Conservation (phyloP, 2,888 invertebrate species). For the Polydrusus tereticollis region DNA sequence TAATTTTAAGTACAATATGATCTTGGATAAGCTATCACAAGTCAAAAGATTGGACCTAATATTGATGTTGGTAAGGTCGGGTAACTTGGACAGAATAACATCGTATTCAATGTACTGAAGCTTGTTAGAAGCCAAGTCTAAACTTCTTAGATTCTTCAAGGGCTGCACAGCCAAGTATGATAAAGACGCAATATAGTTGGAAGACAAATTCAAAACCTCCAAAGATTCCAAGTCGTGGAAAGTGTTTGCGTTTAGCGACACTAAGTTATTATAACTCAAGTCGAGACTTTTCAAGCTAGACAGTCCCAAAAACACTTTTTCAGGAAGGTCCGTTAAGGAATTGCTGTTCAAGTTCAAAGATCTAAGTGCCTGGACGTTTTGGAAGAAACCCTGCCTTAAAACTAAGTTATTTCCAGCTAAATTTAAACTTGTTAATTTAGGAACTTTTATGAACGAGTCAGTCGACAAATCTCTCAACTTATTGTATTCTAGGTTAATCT, state of each 20-base stretch:
- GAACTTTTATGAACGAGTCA: slow-evolving; percentile 47
- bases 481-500: slow-evolving; percentile 55
- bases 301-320: slow-evolving; percentile 53
- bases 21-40: slow-evolving; percentile 60
- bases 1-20: slow-evolving; percentile 59
- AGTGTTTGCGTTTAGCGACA: slow-evolving; percentile 43
- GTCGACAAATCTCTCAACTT: slow-evolving; percentile 47
- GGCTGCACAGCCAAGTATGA: slow-evolving; percentile 56
- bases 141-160: slow-evolving; percentile 56
- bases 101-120: slow-evolving; percentile 61
- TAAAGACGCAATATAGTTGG: slow-evolving; percentile 59
- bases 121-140: slow-evolving; percentile 62
- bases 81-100: slow-evolving; percentile 58
- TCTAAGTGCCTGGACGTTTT: slow-evolving; percentile 51
- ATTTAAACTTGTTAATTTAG: slow-evolving; percentile 52
- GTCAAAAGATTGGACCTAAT: slow-evolving; percentile 61
- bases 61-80: slow-evolving; percentile 59
- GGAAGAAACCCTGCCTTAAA: slow-evolving; percentile 52
- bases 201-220: slow-evolving; percentile 60
- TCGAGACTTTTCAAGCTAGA: slow-evolving; percentile 57
- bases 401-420: slow-evolving; percentile 55
- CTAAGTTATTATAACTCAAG: slow-evolving; percentile 58
- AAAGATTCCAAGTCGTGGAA: slow-evolving; percentile 57
- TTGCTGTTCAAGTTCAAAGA: slow-evolving; percentile 57
- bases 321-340: slow-evolving; percentile 54